Base-by-base conservation (phyloP, 2,113 vertebrate species). In the Muscicapa adusta region DNA sequence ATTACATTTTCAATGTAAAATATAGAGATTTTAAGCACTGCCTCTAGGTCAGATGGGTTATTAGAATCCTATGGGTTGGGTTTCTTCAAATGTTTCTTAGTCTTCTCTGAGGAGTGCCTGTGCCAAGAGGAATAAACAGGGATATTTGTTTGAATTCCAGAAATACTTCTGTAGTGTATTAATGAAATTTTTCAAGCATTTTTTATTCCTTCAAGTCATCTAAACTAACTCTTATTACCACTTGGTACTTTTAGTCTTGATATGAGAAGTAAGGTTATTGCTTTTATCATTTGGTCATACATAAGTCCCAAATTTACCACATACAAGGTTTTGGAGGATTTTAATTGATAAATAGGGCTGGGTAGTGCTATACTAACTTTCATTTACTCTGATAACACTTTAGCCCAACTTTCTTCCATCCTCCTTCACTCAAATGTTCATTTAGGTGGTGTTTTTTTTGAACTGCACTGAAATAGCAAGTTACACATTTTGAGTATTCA, bases 111-210 rank as follows among this genome's bases (percentile, higher is more conserved):
- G 73, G 33, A 76, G 5, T n/a, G 34, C 16, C 48, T 91, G 18
- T 74, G 38, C 58, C 84, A 91, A 88, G 36, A 77, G 25, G 50
- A 93, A 89, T 93, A 91, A 93, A 87, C 36, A 93, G 51, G 38
- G 36, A 75, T 86, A 71, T 63, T 89, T 88, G 24, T 51, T 84
- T 91, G 60, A 95, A 96, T 94, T 75, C 63, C 76, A 85, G 47
- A 93, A 93, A 88, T 88, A 73, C 58, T 81, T 93, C 17, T 83
- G 50, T 51, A 94, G 40, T 40, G 40, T 36, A 47, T 79, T 87
- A 65, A 81, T 76, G 29, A 85, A 71, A 90, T 86, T 91, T 88
- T 26, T 75, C 7, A 33, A 47, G 25, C 36, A 26, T 43, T 86
- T 81, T 72, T 85, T 82, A 43, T 50, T 94, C 43, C 45, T 91